Conservation (phyloP, 2,797 vertebrate species). For the Lithobates sylvaticus region DNA sequence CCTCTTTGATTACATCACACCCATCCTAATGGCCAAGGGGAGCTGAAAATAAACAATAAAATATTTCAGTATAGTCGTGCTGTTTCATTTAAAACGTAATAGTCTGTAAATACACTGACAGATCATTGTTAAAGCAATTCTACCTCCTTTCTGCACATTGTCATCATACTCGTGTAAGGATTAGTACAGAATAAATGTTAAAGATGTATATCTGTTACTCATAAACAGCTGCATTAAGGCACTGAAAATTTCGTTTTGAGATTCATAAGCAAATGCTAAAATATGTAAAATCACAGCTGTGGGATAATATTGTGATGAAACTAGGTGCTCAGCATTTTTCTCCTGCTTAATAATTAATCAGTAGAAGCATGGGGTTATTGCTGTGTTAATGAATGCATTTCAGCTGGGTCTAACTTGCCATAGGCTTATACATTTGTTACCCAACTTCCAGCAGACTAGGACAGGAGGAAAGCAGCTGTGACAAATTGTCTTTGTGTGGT, state of each 20-base stretch:
- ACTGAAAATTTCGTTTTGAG: slow-evolving; percentile 8
- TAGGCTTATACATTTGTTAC: slow-evolving; percentile 54
- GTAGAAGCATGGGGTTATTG: slow-evolving; percentile 9
- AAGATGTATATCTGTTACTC: slow-evolving; percentile 17
- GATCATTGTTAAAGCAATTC: not conserved
- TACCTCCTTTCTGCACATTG: not conserved
- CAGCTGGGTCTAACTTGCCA: slow-evolving; percentile 36
- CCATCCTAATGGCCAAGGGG: too few species aligned
- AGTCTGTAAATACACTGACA: too few species aligned
- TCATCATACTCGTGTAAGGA: not conserved
- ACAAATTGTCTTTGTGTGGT: slow-evolving; percentile 37
- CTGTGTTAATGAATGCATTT: slow-evolving; percentile 36
- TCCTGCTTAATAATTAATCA: slow-evolving; percentile 38
- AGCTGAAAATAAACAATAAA: too few species aligned
- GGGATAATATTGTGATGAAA: slow-evolving; percentile 49
- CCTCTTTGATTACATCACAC: too few species aligned
- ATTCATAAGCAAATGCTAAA: slow-evolving; percentile 51
- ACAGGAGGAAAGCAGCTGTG: slow-evolving; percentile 22
- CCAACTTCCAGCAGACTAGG: slow-evolving; percentile 50
- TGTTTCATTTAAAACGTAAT: too few species aligned
- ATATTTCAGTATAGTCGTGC: too few species aligned
- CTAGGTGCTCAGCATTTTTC: slow-evolving; percentile 3
- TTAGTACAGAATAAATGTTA: not conserved
- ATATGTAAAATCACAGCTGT: slow-evolving; percentile 50
- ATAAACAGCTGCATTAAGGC: slow-evolving; percentile 51